Conservation (phyloP, 92 coral and sea anemone genomes). For the Zoanthus solanderi region DNA sequence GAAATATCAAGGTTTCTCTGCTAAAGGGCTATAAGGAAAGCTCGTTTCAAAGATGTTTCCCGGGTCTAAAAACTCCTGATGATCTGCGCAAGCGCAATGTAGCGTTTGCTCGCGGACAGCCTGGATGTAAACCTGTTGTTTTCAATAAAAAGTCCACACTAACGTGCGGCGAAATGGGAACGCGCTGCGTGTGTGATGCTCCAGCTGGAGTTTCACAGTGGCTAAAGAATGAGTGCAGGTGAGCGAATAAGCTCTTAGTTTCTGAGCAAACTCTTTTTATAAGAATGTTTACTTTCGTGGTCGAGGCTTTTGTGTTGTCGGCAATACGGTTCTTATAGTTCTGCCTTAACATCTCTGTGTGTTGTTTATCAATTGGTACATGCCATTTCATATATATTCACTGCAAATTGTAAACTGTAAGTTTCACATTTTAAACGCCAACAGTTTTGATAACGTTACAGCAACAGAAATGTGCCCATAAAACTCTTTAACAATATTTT, state of each 20-base stretch:
- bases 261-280: not conserved
- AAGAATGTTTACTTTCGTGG: not conserved
- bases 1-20: constrained; percentile 73
- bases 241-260: not conserved
- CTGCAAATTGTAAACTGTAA: too few species aligned
- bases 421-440: too few species aligned
- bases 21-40: constrained; percentile 52
- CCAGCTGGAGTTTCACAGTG: constrained; percentile 75
- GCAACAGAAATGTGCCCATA: too few species aligned
- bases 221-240: constrained; percentile 85
- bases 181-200: constrained; percentile 95
- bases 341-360: too few species aligned
- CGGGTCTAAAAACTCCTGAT: constrained; percentile 67
- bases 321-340: too few species aligned
- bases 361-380: too few species aligned
- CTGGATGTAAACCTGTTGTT: constrained; percentile 76
- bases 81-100: constrained; percentile 72
- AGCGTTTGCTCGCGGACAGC: constrained; percentile 82
- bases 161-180: constrained; percentile 90
- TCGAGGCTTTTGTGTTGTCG: not conserved
- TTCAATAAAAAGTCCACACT: constrained; percentile 39
- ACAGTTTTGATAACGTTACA: too few species aligned
- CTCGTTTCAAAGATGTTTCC: constrained; percentile 72
- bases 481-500: too few species aligned
- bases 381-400: too few species aligned